Percentiles rank a stretch among this genome's conserved stretches.
phyloP scores from a whole-genome alignment of 2,888 invertebrate genomes.

The Acanthococcus lagerstroemiae region DNA sequence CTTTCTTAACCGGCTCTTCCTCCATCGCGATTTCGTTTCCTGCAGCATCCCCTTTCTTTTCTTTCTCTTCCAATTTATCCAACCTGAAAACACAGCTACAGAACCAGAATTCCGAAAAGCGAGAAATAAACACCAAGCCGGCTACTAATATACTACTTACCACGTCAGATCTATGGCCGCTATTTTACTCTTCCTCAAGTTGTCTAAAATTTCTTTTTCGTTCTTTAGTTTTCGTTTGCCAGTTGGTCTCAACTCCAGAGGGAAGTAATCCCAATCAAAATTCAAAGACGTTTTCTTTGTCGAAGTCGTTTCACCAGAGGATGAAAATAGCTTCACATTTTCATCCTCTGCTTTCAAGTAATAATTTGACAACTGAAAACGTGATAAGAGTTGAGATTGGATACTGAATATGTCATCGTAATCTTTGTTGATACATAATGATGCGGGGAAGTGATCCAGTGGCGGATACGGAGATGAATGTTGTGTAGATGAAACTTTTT shows the following conservation, averaged over 20 bases:
- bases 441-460: slow-evolving; percentile 30
- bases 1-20: slow-evolving; percentile 51
- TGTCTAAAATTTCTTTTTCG: slow-evolving; percentile 15
- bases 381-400: slow-evolving; percentile 15
- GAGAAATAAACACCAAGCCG: neutral
- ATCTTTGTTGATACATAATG: slow-evolving; percentile 35
- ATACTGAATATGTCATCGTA: slow-evolving; percentile 38
- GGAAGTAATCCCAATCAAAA: slow-evolving; percentile 30
- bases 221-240: slow-evolving; percentile 28
- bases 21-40: slow-evolving; percentile 42
- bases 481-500: slow-evolving; percentile 20
- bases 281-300: slow-evolving; percentile 30
- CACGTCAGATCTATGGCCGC: neutral
- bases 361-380: slow-evolving; percentile 30
- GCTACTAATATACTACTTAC: neutral
- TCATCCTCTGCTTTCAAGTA: slow-evolving; percentile 29
- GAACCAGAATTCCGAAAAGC: too few species aligned
- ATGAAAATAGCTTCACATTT: slow-evolving; percentile 30
- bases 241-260: slow-evolving; percentile 12
- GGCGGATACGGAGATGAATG: slow-evolving; percentile 7
- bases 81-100: slow-evolving; percentile 33
- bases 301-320: slow-evolving; percentile 17
- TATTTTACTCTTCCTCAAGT: slow-evolving; percentile 7
- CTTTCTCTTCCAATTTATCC: slow-evolving; percentile 38
- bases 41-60: slow-evolving; percentile 41